Base-by-base conservation (phyloP, 2,888 invertebrate genomes). In the Pterostichus niger region DNA sequence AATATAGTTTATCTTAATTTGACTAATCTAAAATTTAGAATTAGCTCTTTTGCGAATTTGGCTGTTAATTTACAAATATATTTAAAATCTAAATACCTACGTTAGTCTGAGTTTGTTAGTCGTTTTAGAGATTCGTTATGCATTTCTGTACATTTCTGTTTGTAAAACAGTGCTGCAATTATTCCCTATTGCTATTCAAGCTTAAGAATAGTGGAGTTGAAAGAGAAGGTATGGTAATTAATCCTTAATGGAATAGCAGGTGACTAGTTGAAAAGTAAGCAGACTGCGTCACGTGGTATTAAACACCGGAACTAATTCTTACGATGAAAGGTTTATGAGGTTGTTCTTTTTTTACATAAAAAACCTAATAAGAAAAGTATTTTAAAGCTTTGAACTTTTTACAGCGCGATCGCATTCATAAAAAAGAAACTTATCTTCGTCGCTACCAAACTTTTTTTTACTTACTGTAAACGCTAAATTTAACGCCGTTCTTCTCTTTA, bases 391-490 rank as follows among this genome's bases (percentile, higher is more conserved):
- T 79, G 79, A 79, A 79, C 79, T 79, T 79, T 68, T 79, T 44
- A 64, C 68, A 64, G 33, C 52, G 44, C 35, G 79, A 68, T 79
- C 64, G 15, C 35, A 68, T 79, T 79, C 79, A 79, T 61, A 79
- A 79, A 79, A 78, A 79, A 68, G 64, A 68, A 64, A 68, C 79
- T 64, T 79, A 77, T 75, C 68, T 79, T 33, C 79, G 56, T 33
- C 56, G 56, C 33, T 17, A 71, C n/a, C 11, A 11, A 52, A 64
- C 31, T 46, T 79, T 79, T 78, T 78, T 79, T 79, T 81, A 52
- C 80, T 64, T 71, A 44, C 68, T 73, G 73, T 44, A 59, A 81
- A 81, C 81, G 81, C 71, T 81, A 81, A 81, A 81, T 81, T 81
- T 73, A 73, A 71, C 71, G 68, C 68, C 44, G 71, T 68, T 75